Conservation (phyloP, 2,113 vertebrate species). For the Clarias magur region DNA sequence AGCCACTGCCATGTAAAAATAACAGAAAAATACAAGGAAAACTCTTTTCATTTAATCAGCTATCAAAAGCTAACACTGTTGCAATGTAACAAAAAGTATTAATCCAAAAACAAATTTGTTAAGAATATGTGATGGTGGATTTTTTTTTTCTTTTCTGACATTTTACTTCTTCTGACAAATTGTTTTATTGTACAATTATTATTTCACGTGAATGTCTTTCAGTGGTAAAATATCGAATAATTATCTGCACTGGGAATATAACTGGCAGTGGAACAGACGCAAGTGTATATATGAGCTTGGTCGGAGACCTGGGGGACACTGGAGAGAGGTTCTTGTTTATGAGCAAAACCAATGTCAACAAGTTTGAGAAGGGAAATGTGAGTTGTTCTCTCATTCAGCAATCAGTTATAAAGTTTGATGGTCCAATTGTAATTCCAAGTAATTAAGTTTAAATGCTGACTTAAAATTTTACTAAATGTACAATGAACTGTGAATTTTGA, state of each 20-base stretch:
- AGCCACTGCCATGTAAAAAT: constrained; percentile 82
- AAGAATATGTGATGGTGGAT: neutral
- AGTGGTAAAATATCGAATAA: constrained; percentile 92
- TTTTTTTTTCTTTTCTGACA: neutral
- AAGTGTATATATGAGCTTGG: constrained; percentile 86
- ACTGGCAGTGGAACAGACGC: constrained; percentile 89
- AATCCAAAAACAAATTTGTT: neutral
- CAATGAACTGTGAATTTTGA: neutral
- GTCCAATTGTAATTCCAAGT: neutral
- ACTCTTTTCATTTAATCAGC: neutral
- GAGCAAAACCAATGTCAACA: constrained; percentile 90
- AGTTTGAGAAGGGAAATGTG: constrained; percentile 94
- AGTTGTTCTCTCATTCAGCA: constrained; percentile 61
- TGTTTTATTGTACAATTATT: neutral
- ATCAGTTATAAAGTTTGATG: neutral
- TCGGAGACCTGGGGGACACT: constrained; percentile 86
- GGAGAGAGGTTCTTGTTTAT: constrained; percentile 87
- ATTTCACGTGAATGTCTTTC: neutral
- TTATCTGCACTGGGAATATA: constrained; percentile 85
- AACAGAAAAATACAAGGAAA: neutral
- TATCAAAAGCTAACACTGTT: neutral
- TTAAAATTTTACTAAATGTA: neutral
- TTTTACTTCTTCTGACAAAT: neutral
- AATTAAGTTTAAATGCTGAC: neutral
- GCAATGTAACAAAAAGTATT: neutral